Evolutionary conservation across 1,140 invertebrate species (phyloP).

Genomic region (Cyclargus thomasi): DNA sequence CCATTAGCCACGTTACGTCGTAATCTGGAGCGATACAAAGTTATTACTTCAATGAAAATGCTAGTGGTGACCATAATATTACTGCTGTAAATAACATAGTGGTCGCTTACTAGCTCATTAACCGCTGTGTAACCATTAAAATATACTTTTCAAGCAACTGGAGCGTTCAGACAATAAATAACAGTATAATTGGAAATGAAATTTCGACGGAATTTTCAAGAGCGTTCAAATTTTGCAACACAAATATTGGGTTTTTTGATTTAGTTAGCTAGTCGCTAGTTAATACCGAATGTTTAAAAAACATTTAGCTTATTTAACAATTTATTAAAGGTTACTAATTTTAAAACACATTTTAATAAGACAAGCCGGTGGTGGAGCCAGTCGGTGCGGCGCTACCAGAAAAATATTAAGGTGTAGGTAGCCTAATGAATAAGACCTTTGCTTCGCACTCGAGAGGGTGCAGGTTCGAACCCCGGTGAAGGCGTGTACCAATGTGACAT

Average conservation of each 20-base stretch:
- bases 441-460: too few species aligned
- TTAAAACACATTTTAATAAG: too few species aligned
- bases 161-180: slow-evolving; percentile 2
- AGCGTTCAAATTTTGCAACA: background rate
- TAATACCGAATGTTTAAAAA: too few species aligned
- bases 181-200: background rate
- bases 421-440: too few species aligned
- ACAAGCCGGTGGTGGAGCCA: too few species aligned
- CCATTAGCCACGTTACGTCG: slow-evolving; percentile 14
- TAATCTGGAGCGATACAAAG: background rate
- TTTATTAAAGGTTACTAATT: too few species aligned
- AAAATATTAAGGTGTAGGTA: too few species aligned
- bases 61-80: background rate
- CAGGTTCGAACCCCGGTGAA: too few species aligned
- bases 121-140: background rate
- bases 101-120: background rate
- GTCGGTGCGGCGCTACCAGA: too few species aligned
- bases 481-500: too few species aligned
- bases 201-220: background rate
- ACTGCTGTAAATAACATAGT: background rate
- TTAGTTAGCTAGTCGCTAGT: too few species aligned
- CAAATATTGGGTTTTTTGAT: background rate
- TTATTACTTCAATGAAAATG: slow-evolving; percentile 3
- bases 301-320: too few species aligned
- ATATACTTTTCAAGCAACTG: slow-evolving; percentile 9